Conservation (phyloP, 2,888 invertebrate species). For the Lasioglossum figueresi region DNA sequence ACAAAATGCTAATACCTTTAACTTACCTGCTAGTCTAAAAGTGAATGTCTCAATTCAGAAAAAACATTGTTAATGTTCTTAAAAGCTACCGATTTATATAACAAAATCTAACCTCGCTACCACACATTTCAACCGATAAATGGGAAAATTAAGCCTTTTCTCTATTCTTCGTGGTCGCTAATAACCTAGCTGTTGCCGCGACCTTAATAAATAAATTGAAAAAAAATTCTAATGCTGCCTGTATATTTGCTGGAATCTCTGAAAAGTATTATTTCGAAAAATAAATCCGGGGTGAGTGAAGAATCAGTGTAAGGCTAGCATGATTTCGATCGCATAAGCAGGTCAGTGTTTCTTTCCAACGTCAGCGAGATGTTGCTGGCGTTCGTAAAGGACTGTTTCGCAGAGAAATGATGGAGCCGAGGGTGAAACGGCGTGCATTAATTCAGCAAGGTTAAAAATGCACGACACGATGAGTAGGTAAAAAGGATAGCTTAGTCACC, state of each 20-base stretch:
- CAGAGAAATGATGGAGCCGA: neutral
- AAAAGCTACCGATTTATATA: too few species aligned
- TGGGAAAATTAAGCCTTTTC: too few species aligned
- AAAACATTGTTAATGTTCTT: too few species aligned
- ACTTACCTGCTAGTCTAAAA: too few species aligned
- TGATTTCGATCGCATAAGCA: neutral
- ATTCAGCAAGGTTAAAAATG: conserved; percentile 39
- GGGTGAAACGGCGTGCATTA: conserved; percentile 28
- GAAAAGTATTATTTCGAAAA: neutral
- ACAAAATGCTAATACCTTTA: too few species aligned
- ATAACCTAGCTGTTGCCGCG: too few species aligned
- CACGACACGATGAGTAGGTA: conserved; percentile 60
- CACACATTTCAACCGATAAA: too few species aligned
- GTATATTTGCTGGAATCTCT: neutral
- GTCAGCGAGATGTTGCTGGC: neutral
- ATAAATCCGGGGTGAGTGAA: neutral
- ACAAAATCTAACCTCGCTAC: too few species aligned
- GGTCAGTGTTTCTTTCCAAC: neutral
- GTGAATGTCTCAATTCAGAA: too few species aligned
- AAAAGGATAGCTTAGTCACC: conserved; percentile 73
- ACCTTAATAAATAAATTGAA: too few species aligned
- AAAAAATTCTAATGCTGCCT: neutral
- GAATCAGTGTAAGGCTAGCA: neutral
- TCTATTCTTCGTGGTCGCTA: too few species aligned
- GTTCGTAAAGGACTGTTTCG: neutral